These are phyloP conservation scores for Autographa pulchrina DNA, from an alignment of 2,888 invertebrate species.

Conservation along the genomic window DNA sequence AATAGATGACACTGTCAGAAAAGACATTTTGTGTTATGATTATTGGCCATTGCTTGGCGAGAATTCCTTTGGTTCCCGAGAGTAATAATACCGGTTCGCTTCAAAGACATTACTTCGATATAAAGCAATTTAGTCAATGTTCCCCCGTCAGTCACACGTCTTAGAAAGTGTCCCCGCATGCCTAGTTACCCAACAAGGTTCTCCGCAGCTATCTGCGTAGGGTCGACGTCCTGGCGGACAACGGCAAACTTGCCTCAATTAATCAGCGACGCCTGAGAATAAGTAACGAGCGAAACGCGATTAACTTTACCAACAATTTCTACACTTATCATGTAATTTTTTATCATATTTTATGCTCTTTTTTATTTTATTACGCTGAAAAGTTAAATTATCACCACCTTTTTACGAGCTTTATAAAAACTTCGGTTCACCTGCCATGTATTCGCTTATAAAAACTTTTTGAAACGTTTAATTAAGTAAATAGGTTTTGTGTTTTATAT, in stretches of 20 bases:
- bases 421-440: slow-evolving; percentile 18
- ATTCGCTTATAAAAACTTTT: slow-evolving; percentile 36
- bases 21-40: slow-evolving; percentile 37
- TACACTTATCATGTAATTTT: slow-evolving; percentile 33
- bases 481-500: background rate
- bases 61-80: slow-evolving; percentile 36
- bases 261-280: slow-evolving; percentile 65
- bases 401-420: slow-evolving; percentile 48
- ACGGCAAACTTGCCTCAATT: slow-evolving; percentile 69
- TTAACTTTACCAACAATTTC: slow-evolving; percentile 35
- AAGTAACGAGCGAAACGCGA: slow-evolving; percentile 64
- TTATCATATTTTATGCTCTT: slow-evolving; percentile 46
- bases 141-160: slow-evolving; percentile 63
- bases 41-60: slow-evolving; percentile 36
- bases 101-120: slow-evolving; percentile 61
- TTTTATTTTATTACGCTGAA: slow-evolving; percentile 42
- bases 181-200: slow-evolving; percentile 66
- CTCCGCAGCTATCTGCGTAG: slow-evolving; percentile 63
- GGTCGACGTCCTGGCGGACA: slow-evolving; percentile 71
- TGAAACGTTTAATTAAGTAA: slow-evolving; percentile 36
- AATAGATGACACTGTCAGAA: slow-evolving; percentile 38
- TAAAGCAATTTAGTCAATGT: slow-evolving; percentile 69
- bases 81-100: slow-evolving; percentile 52
- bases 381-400: slow-evolving; percentile 39
- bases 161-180: slow-evolving; percentile 68